A percentile compares a stretch with the other conserved stretches of the same genome.
These are phyloP conservation scores for Echiichthys vipera DNA, from an alignment of 2,797 vertebrate species.

Conservation along the genomic window DNA sequence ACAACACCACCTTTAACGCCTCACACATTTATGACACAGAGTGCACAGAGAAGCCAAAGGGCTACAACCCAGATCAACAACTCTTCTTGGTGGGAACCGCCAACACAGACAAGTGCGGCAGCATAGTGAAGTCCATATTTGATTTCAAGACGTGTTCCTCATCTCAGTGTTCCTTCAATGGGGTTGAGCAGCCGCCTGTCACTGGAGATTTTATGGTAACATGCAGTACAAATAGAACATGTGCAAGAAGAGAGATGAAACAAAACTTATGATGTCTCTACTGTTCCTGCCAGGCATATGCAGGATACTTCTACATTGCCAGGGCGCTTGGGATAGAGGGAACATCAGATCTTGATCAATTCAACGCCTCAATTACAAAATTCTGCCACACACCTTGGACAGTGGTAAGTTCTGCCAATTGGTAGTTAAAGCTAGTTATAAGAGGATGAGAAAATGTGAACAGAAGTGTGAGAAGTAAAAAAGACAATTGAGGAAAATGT, in stretches of 20 bases:
- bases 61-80: slow-evolving; percentile 69
- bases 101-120: slow-evolving; percentile 82
- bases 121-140: slow-evolving; percentile 87
- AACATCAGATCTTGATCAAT: slow-evolving; percentile 84
- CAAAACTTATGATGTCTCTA: neutral
- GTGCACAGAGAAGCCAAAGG: slow-evolving; percentile 84
- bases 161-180: slow-evolving; percentile 86
- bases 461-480: neutral
- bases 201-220: slow-evolving; percentile 91
- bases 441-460: neutral
- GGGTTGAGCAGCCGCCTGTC: slow-evolving; percentile 89
- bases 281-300: slow-evolving; percentile 87
- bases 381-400: slow-evolving; percentile 89
- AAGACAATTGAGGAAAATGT: neutral
- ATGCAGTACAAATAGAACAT: neutral
- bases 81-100: slow-evolving; percentile 84
- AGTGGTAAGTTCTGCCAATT: slow-evolving; percentile 78
- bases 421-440: neutral
- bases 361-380: slow-evolving; percentile 80
- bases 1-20: slow-evolving; percentile 66
- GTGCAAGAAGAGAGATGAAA: neutral
- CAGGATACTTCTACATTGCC: slow-evolving; percentile 90
- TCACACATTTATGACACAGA: slow-evolving; percentile 86
- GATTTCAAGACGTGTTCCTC: slow-evolving; percentile 85
- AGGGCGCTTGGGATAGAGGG: slow-evolving; percentile 83